phyloP scores from a whole-genome alignment of 35 echinoderm and acorn worm genomes.

The Nesometra sesokonis region DNA sequence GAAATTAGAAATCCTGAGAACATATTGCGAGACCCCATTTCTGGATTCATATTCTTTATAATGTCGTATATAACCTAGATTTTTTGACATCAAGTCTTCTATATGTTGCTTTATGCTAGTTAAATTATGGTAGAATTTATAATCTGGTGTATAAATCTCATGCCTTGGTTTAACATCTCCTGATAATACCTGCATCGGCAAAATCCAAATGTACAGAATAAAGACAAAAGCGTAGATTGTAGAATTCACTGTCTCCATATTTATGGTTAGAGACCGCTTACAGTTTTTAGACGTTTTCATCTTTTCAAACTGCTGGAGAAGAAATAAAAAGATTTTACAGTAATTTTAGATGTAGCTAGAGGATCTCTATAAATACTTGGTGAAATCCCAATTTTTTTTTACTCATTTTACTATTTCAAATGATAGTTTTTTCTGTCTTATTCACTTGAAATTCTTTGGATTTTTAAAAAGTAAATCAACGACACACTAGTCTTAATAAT shows the following conservation, averaged over 20 bases:
- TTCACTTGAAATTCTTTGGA: no score
- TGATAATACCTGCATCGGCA: background rate
- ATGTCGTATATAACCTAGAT: conserved; percentile 55
- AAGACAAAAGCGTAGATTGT: background rate
- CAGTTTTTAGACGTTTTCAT: no score
- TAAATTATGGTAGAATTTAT: conserved; percentile 82
- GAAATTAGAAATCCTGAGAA: conserved; percentile 76
- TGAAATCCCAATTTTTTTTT: no score
- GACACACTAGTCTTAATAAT: no score
- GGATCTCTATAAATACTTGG: no score
- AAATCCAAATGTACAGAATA: background rate
- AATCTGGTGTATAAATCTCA: conserved; percentile 74
- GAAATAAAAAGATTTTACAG: no score
- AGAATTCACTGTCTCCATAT: background rate
- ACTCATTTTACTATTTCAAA: no score
- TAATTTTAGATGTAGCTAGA: no score
- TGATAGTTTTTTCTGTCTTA: no score
- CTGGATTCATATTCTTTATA: conserved; percentile 51
- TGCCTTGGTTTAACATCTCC: conserved; percentile 64
- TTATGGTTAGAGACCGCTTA: no score
- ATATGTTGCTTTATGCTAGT: conserved; percentile 46
- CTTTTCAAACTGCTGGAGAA: no score
- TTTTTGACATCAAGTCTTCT: conserved; percentile 30
- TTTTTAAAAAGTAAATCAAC: no score
- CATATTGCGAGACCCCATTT: conserved; percentile 44